Base-by-base conservation (phyloP, 2,113 vertebrate genomes). In the Mus musculus region DNA sequence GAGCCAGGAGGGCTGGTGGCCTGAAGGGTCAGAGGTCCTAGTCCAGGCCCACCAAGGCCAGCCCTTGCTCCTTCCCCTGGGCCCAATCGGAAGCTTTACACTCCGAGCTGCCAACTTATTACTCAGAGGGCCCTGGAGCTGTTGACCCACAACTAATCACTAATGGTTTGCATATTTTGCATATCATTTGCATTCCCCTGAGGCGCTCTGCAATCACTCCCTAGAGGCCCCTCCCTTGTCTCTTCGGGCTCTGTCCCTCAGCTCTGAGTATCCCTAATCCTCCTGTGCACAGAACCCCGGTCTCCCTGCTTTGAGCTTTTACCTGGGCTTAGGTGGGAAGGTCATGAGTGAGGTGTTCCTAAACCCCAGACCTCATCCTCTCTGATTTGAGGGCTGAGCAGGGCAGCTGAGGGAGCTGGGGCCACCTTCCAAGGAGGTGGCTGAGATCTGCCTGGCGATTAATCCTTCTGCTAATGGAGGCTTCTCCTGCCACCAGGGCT, bases 171-270 rank as follows among this genome's bases (percentile, higher is more conserved):
- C 63, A 91, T 97, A 96, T 61, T 97, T 96, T 96, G 67, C 95
- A 97, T 97, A 91, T 93, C 30, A 92, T 97, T 97, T 97, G 94
- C 94, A 96, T 97, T 95, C 90, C 82, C 88, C 85, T 56, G 9
- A 49, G 95, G 54, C 54, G 90, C 86, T 93, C 59, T 61, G 81
- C 63, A 67, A 84, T 90, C 5, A 6, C 76, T 96, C 90, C 63
- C 76, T n/a, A 67, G 72, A 92, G 95, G 11, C 17, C 65, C 16
- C 4, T 52, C 26, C 63, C 56, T 73, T 80, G 36, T 67, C 82
- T 87, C 42, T 69, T n/a, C 0, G n/a, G 54, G 61, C 75, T 95
- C 54, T 49, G n/a, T 56, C 14, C 42, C 69, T 54, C 39, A 1
- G 39, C 56, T 22, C 63, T 26, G 73, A 76, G 67, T 22, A 71